Base-by-base conservation (phyloP, 1,140 invertebrate species). In the Anthonomus grandis region DNA sequence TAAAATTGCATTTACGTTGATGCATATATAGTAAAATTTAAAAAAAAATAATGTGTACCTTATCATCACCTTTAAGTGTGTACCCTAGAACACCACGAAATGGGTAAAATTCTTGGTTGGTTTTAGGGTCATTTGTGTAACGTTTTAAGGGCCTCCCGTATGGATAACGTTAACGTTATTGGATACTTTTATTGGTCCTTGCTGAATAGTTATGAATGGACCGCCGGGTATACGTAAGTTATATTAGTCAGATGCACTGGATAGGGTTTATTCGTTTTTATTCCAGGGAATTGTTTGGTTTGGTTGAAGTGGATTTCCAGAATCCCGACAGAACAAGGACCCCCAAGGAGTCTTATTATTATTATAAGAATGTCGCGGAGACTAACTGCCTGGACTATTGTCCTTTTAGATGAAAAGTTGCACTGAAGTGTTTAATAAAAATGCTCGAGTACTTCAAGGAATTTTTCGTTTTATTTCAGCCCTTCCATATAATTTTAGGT, bases 151-250 rank as follows among this genome's bases (percentile, higher is more conserved):
- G 54, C 62, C 10, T 34, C 48, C 5, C 66, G 51, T 78, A 25
- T 51, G 8, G 62, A 64, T 31, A 52, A 41, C 19, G 41, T 56
- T 47, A 60, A 64, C 41, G 45, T 64, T 18, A 23, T 45, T 17
- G 45, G 47, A 13, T 64, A 58, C 37, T 57, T 54, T 1, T 34
- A 61, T 6, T 64, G 62, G 62, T 53, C 48, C 24, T 24, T 64
- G 17, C 41, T 63, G 54, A 52, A 63, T 31, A 60, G 51, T 41
- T 47, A 57, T 54, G 62, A 63, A 41, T 63, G 62, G 62, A 13
- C 10, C 5, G n/a, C 21, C 19, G 62, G 62, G 36, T 63, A 60
- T 23, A 63, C 57, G 62, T 63, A 53, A 48, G 50, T 34, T 3
- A 3, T 2, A 3, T 21, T 23, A 19, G 2, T 34, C 1, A 13